Conservation (phyloP, 1,140 invertebrate genomes). For the Theocolax elegans region DNA sequence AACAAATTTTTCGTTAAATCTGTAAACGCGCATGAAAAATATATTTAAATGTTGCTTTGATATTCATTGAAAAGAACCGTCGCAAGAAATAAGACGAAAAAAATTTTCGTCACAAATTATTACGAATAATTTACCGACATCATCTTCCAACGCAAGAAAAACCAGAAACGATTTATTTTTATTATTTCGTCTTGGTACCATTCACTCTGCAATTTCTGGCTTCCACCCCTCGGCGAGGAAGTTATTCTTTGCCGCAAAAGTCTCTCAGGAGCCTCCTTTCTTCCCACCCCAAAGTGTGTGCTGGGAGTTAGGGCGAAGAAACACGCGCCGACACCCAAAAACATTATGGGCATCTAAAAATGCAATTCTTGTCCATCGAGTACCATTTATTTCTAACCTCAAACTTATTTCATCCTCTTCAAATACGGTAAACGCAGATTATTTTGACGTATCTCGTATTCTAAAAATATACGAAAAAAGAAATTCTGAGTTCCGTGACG, state of each 20-base stretch:
- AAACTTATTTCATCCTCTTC: background rate
- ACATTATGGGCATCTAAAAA: background rate
- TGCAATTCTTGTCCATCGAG: conserved; percentile 19
- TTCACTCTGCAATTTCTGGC: background rate
- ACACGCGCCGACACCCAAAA: too few relatives aligned
- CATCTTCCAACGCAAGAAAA: too few relatives aligned
- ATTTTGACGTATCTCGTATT: conserved; percentile 8
- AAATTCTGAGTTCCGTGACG: background rate
- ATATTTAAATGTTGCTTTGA: too few relatives aligned
- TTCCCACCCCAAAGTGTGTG: background rate
- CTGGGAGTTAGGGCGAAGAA: too few relatives aligned
- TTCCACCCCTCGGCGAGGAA: background rate
- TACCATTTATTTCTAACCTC: conserved; percentile 7
- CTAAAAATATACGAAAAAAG: background rate
- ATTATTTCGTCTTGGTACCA: conserved; percentile 4
- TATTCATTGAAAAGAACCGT: too few relatives aligned
- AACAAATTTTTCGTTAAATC: too few relatives aligned
- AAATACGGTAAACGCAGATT: background rate
- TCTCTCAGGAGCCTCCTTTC: background rate
- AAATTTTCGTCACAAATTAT: too few relatives aligned
- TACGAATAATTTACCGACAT: too few relatives aligned
- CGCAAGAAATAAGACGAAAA: too few relatives aligned
- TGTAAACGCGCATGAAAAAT: too few relatives aligned
- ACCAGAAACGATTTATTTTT: conserved; percentile 8
- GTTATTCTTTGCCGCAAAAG: too few relatives aligned